These are phyloP conservation scores for Lepidocyrtinus sp. DNA, from an alignment of 2,888 invertebrate species.

Conservation along the genomic window DNA sequence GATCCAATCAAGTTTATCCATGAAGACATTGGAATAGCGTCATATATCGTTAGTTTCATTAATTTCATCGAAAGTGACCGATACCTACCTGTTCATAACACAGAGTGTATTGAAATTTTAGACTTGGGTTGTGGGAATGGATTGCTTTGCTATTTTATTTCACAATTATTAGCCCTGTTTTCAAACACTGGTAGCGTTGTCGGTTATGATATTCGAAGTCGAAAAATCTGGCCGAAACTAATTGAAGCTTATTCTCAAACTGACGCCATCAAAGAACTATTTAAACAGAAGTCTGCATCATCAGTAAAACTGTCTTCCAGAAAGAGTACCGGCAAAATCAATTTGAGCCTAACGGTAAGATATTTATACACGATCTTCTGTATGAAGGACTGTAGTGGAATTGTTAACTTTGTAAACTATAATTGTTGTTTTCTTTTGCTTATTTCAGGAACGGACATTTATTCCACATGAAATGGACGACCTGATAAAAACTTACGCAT, in stretches of 20 bases:
- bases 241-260: conserved; percentile 75
- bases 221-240: conserved; percentile 92
- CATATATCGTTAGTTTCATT: conserved; percentile 75
- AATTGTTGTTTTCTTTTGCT: too few relatives aligned
- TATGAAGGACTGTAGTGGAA: too few relatives aligned
- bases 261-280: conserved; percentile 69
- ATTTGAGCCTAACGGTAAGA: neutral
- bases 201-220: conserved; percentile 84
- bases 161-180: conserved; percentile 72
- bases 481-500: conserved; percentile 7
- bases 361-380: too few relatives aligned
- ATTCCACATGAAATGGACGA: conserved; percentile 42
- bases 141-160: conserved; percentile 87
- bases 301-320: neutral
- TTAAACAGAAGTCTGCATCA: too few relatives aligned
- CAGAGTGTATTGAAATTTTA: conserved; percentile 78
- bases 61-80: neutral
- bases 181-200: conserved; percentile 85
- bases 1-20: conserved; percentile 96
- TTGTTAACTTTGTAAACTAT: too few relatives aligned
- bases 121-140: conserved; percentile 99
- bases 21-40: conserved; percentile 96
- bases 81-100: conserved; percentile 84
- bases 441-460: conserved; percentile 46
- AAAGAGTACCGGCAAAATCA: neutral